Percentiles rank a stretch among this genome's conserved stretches.
Evolutionary conservation across 2,888 invertebrate species (phyloP).

Genomic region (Timandra comae): DNA sequence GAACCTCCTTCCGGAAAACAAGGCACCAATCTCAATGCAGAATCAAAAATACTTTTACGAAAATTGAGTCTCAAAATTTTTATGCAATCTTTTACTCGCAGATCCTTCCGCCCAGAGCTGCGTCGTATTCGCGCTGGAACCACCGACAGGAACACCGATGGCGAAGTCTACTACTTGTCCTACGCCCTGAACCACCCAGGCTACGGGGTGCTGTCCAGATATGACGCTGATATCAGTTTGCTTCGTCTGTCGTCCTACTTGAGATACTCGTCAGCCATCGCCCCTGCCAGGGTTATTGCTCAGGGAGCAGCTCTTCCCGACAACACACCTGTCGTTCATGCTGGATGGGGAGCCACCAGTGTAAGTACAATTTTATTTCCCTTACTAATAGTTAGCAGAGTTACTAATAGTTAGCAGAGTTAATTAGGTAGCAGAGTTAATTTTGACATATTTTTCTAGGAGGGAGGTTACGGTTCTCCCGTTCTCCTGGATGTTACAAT

Average conservation of each 20-base stretch:
- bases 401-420: background rate
- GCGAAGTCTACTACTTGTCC: background rate
- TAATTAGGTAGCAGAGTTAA: background rate
- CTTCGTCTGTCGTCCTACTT: constrained; percentile 23
- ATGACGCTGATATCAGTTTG: constrained; percentile 16
- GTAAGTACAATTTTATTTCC: constrained; percentile 23
- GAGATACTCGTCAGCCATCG: too few species aligned
- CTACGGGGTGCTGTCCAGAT: background rate
- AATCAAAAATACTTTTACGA: too few species aligned
- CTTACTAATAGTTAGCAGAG: background rate
- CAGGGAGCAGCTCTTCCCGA: constrained; percentile 23
- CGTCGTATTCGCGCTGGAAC: constrained; percentile 28
- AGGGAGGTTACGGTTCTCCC: constrained; percentile 1
- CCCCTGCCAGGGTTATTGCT: constrained; percentile 25
- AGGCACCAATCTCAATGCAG: too few species aligned
- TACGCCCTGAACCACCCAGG: constrained; percentile 4
- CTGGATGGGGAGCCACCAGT: constrained; percentile 42
- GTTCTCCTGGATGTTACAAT: constrained; percentile 3
- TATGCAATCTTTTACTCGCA: too few species aligned
- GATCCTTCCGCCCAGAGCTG: constrained; percentile 19
- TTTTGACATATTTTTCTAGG: background rate
- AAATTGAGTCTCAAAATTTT: too few species aligned
- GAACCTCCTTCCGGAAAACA: too few species aligned
- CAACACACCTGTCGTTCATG: constrained; percentile 30
- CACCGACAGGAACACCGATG: background rate